These are phyloP conservation scores for Hydrozoanthus gracilis DNA, from an alignment of 92 coral and sea anemone species.

Conservation along the genomic window DNA sequence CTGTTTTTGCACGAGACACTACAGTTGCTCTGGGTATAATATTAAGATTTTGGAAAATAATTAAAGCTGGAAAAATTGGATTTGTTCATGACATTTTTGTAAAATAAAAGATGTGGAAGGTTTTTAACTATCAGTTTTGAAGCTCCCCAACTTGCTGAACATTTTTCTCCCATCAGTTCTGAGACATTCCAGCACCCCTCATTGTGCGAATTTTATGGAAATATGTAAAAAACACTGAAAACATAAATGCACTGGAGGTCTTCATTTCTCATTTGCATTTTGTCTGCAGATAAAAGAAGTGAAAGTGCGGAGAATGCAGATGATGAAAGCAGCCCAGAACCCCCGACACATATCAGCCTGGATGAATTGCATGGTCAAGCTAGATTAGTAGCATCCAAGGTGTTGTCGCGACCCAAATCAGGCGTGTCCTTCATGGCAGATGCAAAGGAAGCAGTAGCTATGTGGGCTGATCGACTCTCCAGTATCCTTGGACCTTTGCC, in stretches of 20 bases:
- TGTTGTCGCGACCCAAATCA: conserved; percentile 86
- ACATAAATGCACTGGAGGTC: neutral
- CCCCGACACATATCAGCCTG: conserved; percentile 83
- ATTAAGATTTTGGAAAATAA: too few relatives aligned
- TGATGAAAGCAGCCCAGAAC: conserved; percentile 38
- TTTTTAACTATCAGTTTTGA: too few relatives aligned
- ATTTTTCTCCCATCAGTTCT: too few relatives aligned
- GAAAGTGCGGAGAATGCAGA: neutral
- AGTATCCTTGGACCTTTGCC: conserved; percentile 82
- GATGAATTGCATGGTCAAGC: conserved; percentile 81
- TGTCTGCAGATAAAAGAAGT: neutral
- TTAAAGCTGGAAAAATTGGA: too few relatives aligned
- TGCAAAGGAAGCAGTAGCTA: conserved; percentile 81
- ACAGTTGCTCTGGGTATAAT: too few relatives aligned
- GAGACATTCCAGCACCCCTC: too few relatives aligned
- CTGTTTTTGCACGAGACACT: too few relatives aligned
- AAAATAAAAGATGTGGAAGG: too few relatives aligned
- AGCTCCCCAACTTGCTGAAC: too few relatives aligned
- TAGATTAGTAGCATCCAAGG: conserved; percentile 64
- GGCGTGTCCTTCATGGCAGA: conserved; percentile 81
- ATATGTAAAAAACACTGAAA: neutral
- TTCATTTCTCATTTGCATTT: neutral
- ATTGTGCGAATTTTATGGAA: too few relatives aligned
- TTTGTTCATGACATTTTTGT: too few relatives aligned
- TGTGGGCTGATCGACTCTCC: conserved; percentile 91